These are phyloP conservation scores for Epinephelus malabaricus DNA, from an alignment of 2,797 vertebrate genomes.

Conservation along the genomic window DNA sequence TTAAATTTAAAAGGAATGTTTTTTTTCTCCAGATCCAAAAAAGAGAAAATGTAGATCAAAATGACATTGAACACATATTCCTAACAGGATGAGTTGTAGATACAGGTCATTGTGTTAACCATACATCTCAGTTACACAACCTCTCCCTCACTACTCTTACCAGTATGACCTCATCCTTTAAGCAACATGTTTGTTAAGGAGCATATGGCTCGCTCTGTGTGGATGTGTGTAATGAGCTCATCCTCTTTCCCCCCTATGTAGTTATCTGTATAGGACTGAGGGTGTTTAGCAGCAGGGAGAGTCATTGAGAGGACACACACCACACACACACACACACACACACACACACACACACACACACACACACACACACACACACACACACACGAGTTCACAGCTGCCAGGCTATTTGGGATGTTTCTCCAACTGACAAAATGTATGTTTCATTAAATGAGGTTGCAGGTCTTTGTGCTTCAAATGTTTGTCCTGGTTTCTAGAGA, in stretches of 20 bases:
- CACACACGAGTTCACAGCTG: constrained; percentile 39
- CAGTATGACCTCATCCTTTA: constrained; percentile 76
- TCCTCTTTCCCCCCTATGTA: constrained; percentile 56
- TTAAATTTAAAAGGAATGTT: neutral
- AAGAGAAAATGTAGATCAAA: no score
- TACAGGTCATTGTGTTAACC: neutral
- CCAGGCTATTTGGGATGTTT: constrained; percentile 17
- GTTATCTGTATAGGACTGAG: constrained; percentile 55
- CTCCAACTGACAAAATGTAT: neutral
- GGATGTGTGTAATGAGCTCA: constrained; percentile 71
- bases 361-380: constrained; percentile 18
- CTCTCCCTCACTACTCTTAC: constrained; percentile 31
- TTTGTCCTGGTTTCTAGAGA: neutral
- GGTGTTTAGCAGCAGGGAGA: constrained; percentile 71
- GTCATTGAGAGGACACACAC: constrained; percentile 67
- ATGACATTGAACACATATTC: neutral
- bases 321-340: constrained; percentile 14
- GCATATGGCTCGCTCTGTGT: constrained; percentile 72
- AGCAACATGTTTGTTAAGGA: constrained; percentile 65
- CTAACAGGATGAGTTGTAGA: neutral
- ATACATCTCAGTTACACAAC: constrained; percentile 20
- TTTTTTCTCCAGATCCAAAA: neutral
- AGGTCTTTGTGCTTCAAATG: constrained; percentile 1
- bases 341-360: constrained; percentile 39
- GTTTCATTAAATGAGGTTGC: neutral